Percentiles rank a stretch among this genome's conserved stretches.
These are phyloP conservation scores for Lagenorhynchus albirostris DNA, from an alignment of 2,113 vertebrate species.

Conservation along the genomic window DNA sequence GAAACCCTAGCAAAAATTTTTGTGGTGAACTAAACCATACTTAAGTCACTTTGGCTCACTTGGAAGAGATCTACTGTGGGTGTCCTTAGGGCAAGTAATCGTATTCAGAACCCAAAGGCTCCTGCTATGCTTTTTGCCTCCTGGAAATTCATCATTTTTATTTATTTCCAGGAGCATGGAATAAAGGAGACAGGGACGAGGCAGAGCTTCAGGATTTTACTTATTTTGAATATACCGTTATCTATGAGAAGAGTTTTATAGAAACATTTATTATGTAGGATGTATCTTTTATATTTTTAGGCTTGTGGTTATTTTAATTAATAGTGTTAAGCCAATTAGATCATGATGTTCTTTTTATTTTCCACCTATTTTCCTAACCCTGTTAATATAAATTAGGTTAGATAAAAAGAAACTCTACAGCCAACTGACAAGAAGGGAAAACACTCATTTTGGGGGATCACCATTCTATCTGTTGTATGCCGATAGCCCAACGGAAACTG, in stretches of 20 bases:
- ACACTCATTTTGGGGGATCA: constrained; percentile 83
- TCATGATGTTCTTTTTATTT: constrained; percentile 62
- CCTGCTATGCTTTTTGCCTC: not conserved
- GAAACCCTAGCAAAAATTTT: not conserved
- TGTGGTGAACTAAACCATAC: not conserved
- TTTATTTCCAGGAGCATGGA: not conserved
- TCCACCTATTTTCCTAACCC: not conserved
- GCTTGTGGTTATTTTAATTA: not conserved
- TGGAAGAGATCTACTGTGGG: not conserved
- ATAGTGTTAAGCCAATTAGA: not conserved
- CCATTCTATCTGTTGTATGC: constrained; percentile 79
- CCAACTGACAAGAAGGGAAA: constrained; percentile 79
- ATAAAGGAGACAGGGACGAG: not conserved
- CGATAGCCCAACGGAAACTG: constrained; percentile 83
- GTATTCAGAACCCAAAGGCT: not conserved
- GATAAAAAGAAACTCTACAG: constrained; percentile 66
- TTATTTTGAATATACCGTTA: not conserved
- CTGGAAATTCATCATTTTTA: not conserved
- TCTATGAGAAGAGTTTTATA: not conserved
- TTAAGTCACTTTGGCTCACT: not conserved
- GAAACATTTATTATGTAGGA: not conserved
- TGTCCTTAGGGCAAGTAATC: not conserved
- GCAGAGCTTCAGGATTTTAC: not conserved
- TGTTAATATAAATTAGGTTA: constrained; percentile 51
- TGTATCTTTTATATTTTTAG: not conserved